A percentile compares a stretch with the other conserved stretches of the same genome.
Evolutionary conservation across 2,113 vertebrate genomes (phyloP).

Genomic region (Psephotus haematonotus): DNA sequence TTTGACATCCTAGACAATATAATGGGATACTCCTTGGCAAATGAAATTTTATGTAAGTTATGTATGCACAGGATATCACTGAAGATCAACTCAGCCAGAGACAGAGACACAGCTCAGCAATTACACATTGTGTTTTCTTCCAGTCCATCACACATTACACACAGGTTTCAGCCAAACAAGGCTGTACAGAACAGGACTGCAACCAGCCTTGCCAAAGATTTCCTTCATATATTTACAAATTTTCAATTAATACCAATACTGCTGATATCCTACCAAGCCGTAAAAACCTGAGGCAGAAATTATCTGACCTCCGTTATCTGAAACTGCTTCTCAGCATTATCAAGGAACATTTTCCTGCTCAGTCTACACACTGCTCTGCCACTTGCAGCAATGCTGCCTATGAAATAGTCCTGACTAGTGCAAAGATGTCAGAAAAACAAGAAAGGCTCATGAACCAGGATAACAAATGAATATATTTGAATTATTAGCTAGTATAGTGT

Average conservation of each 20-base stretch:
- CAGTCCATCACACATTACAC: not conserved
- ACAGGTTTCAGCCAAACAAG: not conserved
- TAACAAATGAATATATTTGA: not conserved
- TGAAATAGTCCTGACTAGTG: fast-evolving
- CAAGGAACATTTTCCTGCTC: not conserved
- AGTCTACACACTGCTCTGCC: not conserved
- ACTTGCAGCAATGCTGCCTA: not conserved
- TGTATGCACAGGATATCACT: not conserved
- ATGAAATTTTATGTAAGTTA: not conserved
- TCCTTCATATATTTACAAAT: not conserved
- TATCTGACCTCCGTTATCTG: not conserved
- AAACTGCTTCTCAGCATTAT: not conserved
- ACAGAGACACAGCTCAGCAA: not conserved
- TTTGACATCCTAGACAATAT: not conserved
- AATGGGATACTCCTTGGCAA: not conserved
- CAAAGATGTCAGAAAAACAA: not conserved
- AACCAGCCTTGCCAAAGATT: not conserved
- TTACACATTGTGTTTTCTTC: not conserved
- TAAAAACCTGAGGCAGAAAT: not conserved
- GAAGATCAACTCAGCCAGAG: not conserved
- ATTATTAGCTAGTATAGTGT: not conserved
- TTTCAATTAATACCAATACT: not conserved
- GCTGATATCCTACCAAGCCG: not conserved
- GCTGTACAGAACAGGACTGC: not conserved
- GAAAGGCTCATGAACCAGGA: not conserved